Evolutionary conservation across 1,140 invertebrate species (phyloP), one percentile per base, ranked within the genome.

Genomic region (Drosophila pallidifrons): DNA sequence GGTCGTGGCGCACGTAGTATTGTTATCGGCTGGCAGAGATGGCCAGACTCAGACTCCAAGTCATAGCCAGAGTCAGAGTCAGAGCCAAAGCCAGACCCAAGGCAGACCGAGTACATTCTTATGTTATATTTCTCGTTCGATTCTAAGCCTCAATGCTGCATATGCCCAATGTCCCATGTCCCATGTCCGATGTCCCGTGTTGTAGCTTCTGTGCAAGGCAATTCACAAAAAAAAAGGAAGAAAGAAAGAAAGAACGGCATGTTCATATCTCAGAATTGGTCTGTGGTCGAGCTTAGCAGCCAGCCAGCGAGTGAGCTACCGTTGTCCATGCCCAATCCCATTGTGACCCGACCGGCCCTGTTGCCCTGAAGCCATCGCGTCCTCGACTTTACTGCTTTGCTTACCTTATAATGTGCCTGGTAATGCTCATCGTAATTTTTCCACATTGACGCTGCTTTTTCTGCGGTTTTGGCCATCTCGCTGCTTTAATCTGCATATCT

Each of bases 401-500:
- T 69, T 77, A 79, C 70, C 83, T 89, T 89, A 89, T 91, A 91
- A 91, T 89, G 89, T 77, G 77, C 77, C 82, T 83, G 83, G 83
- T 87, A 91, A 91, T 91, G 89, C 85, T 91, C 85, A 91, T 91
- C 82, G 89, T 91, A 91, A 91, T 91, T 91, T 91, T 91, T 89
- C 70, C 77, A 88, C 87, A 91, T 86, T 87, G 87, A 90, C 82
- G 87, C 87, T 86, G 87, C 61, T 72, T 65, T 67, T 65, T 52
- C 65, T 52, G 65, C 77, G 72, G 71, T 64, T 74, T 77, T 59
- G 70, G 79, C 76, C 85, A 89, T 89, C 85, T 89, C 79, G 77
- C 77, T 75, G 67, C 81, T 91, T 81, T 91, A 89, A 91, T 91
- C 89, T 91, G 89, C 89, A 91, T 91, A 91, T 91, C 89, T 91